Percentiles rank a stretch among this genome's conserved stretches.
phyloP scores from a whole-genome alignment of 2,113 vertebrate species.

The Halcyon senegalensis region DNA sequence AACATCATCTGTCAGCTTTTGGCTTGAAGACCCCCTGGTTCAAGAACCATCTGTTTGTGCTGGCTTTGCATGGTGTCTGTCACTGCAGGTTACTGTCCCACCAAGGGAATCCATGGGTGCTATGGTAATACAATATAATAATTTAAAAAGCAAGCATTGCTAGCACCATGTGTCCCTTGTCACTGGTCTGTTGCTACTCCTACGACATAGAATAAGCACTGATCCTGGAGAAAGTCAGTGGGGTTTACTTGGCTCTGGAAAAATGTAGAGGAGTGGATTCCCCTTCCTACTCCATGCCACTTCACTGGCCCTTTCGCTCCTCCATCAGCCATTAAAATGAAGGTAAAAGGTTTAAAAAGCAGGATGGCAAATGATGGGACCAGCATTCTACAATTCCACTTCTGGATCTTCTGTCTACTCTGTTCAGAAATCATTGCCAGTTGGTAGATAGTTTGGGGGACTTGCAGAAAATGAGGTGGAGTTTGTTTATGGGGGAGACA shows the following conservation, averaged over 20 bases:
- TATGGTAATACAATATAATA: background rate
- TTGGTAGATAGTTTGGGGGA: background rate
- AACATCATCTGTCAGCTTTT: background rate
- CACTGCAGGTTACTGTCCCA: background rate
- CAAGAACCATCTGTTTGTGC: background rate
- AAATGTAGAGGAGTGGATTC: background rate
- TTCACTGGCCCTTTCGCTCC: background rate
- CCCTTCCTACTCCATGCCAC: background rate
- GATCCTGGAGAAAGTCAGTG: background rate
- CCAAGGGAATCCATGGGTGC: background rate
- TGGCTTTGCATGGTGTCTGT: background rate
- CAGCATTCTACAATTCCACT: background rate
- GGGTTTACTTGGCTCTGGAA: background rate
- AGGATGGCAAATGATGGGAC: background rate
- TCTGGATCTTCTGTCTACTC: background rate
- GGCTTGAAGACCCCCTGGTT: background rate
- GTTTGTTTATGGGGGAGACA: background rate
- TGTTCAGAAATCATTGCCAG: background rate
- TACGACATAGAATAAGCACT: background rate
- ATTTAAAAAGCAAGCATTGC: background rate
- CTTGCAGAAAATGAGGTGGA: background rate
- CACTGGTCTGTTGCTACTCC: background rate
- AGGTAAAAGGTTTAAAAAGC: background rate
- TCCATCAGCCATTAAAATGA: background rate
- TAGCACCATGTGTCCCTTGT: background rate